Conservation (phyloP, 2,113 vertebrate genomes). For the Turnix velox region DNA sequence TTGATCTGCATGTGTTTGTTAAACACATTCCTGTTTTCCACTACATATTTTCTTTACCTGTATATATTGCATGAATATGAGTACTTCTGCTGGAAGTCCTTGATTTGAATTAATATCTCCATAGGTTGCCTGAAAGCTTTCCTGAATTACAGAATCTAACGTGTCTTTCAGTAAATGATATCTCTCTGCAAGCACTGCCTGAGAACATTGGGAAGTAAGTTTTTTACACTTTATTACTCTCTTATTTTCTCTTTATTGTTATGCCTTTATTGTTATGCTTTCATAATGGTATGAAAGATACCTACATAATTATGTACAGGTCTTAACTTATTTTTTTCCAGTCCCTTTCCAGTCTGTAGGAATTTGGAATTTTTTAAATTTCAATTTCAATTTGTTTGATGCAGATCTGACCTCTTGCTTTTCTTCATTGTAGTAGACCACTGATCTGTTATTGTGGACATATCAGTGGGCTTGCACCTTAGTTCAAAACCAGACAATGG, state of each 20-base stretch:
- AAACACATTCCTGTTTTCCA: not conserved
- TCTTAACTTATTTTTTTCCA: not conserved
- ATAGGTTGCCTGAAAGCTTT: conserved; percentile 94
- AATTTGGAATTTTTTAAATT: not conserved
- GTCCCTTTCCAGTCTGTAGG: not conserved
- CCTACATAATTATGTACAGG: not conserved
- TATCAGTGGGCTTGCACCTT: not conserved
- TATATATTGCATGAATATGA: not conserved
- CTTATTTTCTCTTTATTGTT: not conserved
- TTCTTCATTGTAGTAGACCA: not conserved
- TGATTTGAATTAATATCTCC: conserved; percentile 50
- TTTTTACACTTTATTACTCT: not conserved
- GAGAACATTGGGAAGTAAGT: conserved; percentile 99
- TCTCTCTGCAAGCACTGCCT: conserved; percentile 93
- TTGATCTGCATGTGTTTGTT: not conserved
- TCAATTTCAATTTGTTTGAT: too few species aligned
- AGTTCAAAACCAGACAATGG: not conserved
- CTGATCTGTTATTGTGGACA: conserved; percentile 6
- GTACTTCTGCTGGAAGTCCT: not conserved
- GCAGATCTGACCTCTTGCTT: conserved; percentile 8
- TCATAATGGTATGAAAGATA: not conserved
- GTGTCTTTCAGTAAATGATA: conserved; percentile 97
- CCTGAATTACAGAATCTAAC: conserved; percentile 91
- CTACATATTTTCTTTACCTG: not conserved
- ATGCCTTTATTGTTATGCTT: not conserved